Evolutionary conservation across 2,888 invertebrate genomes (phyloP).

Genomic region (Zootermopsis nevadensis): DNA sequence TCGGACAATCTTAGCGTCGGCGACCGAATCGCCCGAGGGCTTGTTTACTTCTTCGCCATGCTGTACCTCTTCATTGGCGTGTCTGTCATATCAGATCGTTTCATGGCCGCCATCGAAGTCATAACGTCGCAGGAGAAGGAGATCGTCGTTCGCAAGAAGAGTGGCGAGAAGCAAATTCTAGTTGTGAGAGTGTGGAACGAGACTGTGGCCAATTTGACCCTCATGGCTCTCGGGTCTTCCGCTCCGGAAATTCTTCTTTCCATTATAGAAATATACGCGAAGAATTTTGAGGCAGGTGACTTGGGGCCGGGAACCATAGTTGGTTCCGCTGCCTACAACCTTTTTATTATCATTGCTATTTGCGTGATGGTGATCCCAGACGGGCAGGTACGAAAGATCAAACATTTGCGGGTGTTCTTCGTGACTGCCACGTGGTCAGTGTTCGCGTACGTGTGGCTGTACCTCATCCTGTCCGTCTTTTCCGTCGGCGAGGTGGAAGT

Average conservation of each 20-base stretch:
- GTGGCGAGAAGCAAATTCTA: slow-evolving; percentile 88
- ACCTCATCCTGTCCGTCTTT: slow-evolving; percentile 89
- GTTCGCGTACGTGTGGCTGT: slow-evolving; percentile 99
- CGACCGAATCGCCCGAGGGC: slow-evolving; percentile 86
- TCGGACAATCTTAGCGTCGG: slow-evolving; percentile 77
- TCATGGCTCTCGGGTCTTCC: slow-evolving; percentile 98
- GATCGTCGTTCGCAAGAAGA: slow-evolving; percentile 88
- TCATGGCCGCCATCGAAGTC: slow-evolving; percentile 99
- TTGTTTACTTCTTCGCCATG: slow-evolving; percentile 89
- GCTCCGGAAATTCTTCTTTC: slow-evolving; percentile 98
- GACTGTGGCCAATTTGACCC: slow-evolving; percentile 97
- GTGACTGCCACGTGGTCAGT: slow-evolving; percentile 98
- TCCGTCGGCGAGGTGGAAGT: slow-evolving; percentile 90
- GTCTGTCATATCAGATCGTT: slow-evolving; percentile 97
- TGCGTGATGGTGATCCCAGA: slow-evolving; percentile 92
- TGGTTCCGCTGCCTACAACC: slow-evolving; percentile 98
- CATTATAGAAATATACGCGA: slow-evolving; percentile 97
- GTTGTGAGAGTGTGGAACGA: slow-evolving; percentile 99
- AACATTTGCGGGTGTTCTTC: slow-evolving; percentile 96
- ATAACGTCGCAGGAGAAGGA: slow-evolving; percentile 98
- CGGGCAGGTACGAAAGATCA: slow-evolving; percentile 92
- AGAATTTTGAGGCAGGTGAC: slow-evolving; percentile 95
- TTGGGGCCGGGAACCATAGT: slow-evolving; percentile 98
- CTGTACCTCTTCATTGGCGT: slow-evolving; percentile 98
- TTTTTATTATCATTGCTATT: slow-evolving; percentile 97